Evolutionary conservation across 2,888 invertebrate species (phyloP).

Genomic region (Eristalis pertinax): DNA sequence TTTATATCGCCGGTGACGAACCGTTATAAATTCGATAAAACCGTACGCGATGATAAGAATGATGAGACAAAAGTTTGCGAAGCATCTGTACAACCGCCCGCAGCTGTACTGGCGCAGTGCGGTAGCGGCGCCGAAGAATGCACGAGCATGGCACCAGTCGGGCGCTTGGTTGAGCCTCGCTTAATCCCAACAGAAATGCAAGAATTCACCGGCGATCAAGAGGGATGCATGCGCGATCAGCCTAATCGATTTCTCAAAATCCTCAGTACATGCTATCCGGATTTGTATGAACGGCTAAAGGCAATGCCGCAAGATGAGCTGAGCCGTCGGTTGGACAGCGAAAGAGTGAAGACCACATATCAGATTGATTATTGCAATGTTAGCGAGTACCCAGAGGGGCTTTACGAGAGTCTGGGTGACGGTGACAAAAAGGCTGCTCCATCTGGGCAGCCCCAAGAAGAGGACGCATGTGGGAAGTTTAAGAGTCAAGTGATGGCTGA

Average conservation of each 20-base stretch:
- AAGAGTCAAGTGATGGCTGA: constrained; percentile 76
- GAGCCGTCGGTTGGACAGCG: constrained; percentile 82
- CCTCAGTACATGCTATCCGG: constrained; percentile 82
- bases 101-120: constrained; percentile 74
- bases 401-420: constrained; percentile 76
- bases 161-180: constrained; percentile 77
- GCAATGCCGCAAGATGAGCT: constrained; percentile 82
- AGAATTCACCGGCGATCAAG: constrained; percentile 60
- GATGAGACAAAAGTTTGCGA: constrained; percentile 27
- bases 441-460: constrained; percentile 73
- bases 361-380: constrained; percentile 83
- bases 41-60: constrained; percentile 47
- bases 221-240: constrained; percentile 76
- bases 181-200: constrained; percentile 76
- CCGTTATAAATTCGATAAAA: constrained; percentile 76
- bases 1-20: constrained; percentile 77
- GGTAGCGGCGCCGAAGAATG: constrained; percentile 75
- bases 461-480: constrained; percentile 77
- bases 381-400: constrained; percentile 78
- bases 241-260: constrained; percentile 80
- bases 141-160: constrained; percentile 80
- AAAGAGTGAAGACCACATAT: constrained; percentile 84
- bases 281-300: constrained; percentile 83
- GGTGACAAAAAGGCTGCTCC: constrained; percentile 74
- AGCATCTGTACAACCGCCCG: constrained; percentile 66